Conservation (phyloP, 2,888 invertebrate genomes). For the Agrotis segetum region DNA sequence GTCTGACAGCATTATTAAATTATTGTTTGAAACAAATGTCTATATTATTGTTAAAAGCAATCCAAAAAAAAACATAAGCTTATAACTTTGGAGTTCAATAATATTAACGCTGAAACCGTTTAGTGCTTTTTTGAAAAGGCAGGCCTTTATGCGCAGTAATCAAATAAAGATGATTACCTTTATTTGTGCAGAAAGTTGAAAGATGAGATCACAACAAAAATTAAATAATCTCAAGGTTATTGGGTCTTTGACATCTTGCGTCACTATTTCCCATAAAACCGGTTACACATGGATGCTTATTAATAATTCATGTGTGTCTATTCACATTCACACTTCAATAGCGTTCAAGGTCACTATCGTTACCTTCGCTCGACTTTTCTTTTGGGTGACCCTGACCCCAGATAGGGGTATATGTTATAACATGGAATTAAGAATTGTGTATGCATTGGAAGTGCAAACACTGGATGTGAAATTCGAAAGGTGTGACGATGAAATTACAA, state of each 20-base stretch:
- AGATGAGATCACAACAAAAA: background rate
- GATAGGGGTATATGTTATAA: too few relatives aligned
- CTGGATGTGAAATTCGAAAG: too few relatives aligned
- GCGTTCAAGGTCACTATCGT: constrained; percentile 12
- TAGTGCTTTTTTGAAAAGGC: background rate
- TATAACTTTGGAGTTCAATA: background rate
- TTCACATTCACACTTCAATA: constrained; percentile 1
- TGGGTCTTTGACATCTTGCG: constrained; percentile 7
- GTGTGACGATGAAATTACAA: too few relatives aligned
- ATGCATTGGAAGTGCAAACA: too few relatives aligned
- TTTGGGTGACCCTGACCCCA: background rate
- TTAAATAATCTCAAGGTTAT: constrained; percentile 14
- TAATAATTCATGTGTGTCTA: background rate
- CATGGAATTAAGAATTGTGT: too few relatives aligned
- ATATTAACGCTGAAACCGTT: background rate
- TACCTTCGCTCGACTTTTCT: background rate
- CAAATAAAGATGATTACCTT: background rate
- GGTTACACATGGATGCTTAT: background rate
- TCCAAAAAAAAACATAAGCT: too few relatives aligned
- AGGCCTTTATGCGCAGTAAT: background rate
- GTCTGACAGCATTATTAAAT: too few relatives aligned
- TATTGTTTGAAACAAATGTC: too few relatives aligned
- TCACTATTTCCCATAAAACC: constrained; percentile 15
- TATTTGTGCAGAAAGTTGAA: background rate
- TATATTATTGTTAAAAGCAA: too few relatives aligned